Evolutionary conservation across 53 echinoderm and acorn worm species (phyloP), one percentile per base, ranked within the genome.

Genomic region (Antedon mediterranea): DNA sequence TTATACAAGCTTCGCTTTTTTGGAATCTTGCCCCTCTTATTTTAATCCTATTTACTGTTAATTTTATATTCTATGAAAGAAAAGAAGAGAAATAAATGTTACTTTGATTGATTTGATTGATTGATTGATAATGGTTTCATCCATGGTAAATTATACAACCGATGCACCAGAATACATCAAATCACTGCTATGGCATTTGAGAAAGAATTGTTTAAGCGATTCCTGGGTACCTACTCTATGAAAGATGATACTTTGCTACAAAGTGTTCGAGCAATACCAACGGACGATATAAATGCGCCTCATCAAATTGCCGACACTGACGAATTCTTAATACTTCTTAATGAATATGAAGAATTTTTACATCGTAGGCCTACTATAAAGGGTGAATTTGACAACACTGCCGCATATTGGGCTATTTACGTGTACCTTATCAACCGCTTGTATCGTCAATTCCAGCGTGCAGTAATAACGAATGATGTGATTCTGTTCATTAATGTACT

Each of bases 111-210:
- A n/a, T n/a, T n/a, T n/a, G n/a, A n/a, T n/a, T n/a, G n/a, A n/a
- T n/a, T n/a, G n/a, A n/a, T n/a, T n/a, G n/a, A n/a, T n/a, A n/a
- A 37, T 82, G 86, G 81, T 4, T 85, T 85, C 34, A 84, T 85
- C 11, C 77, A 82, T 32, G 91, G 88, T 0, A 88, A 84, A 34
- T 78, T 81, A 43, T 91, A 88, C 81, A 90, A 88, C 74, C 83
- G 85, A 32, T 87, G 87, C 32, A 85, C 76, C 0, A 75, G 85
- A 28, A 37, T 78, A 27, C 77, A 85, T 76, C 85, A 85, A 37
- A 15, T 85, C 3, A 43, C 79, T 33, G 86, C 86, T 31, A 73
- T 33, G 30, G 81, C 82, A 4, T 73, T 86, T 5, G 81, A 86
- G 57, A 81, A 82, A 74, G 77, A 81, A 34, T 29, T 86, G 82